Evolutionary conservation across 2,113 vertebrate genomes (phyloP).

Genomic region (Nesospiza acunhae): DNA sequence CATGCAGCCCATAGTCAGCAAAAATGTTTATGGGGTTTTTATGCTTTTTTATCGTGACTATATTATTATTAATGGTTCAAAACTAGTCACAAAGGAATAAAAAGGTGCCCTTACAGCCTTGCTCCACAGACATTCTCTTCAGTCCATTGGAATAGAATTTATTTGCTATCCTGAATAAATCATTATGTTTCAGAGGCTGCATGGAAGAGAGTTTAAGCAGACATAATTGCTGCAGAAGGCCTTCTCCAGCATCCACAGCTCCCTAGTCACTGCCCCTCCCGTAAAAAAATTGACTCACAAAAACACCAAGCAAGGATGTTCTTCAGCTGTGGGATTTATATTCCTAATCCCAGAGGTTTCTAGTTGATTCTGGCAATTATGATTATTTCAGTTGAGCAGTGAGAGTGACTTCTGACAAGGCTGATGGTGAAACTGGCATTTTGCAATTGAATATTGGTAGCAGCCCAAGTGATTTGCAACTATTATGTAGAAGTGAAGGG

Average conservation of each 20-base stretch:
- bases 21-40: not conserved
- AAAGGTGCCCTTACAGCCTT: not conserved
- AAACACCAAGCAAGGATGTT: not conserved
- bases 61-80: not conserved
- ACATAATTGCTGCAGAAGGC: not conserved
- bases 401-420: not conserved
- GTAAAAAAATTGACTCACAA: not conserved
- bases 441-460: not conserved
- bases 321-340: not conserved
- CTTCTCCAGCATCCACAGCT: not conserved
- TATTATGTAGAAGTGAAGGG: not conserved
- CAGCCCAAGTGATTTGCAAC: not conserved
- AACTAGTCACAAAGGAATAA: constrained; percentile 1
- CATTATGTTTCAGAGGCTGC: not conserved
- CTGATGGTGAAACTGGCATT: not conserved
- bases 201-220: not conserved
- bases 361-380: not conserved
- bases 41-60: not conserved
- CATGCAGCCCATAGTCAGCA: not conserved
- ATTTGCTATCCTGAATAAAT: not conserved
- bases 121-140: not conserved
- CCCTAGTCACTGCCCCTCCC: not conserved
- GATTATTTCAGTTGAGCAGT: not conserved
- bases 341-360: not conserved
- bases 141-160: not conserved